Conservation (phyloP, 2,888 invertebrate genomes). For the Rhopalosiphum nymphaeae region DNA sequence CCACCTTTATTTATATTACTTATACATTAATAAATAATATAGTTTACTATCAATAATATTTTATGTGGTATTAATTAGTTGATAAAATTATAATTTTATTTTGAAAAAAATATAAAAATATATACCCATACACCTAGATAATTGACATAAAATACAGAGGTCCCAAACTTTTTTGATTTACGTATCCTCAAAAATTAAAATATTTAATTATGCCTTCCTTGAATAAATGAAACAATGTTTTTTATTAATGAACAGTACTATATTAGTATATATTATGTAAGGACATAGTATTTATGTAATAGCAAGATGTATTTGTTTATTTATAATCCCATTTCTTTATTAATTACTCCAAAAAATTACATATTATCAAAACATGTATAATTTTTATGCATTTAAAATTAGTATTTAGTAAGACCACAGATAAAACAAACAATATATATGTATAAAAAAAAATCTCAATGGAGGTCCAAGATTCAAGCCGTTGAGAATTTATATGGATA, state of each 20-base stretch:
- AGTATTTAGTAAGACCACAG: background rate
- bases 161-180: too few species aligned
- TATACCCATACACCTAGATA: background rate
- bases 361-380: background rate
- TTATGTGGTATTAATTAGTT: background rate
- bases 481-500: slow-evolving; percentile 54
- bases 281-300: background rate
- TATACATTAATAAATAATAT: background rate
- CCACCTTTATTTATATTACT: too few species aligned
- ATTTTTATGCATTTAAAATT: slow-evolving; percentile 24
- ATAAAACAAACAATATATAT: background rate
- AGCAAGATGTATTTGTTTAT: background rate
- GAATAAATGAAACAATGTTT: too few species aligned
- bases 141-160: background rate
- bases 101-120: background rate
- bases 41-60: background rate
- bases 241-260: too few species aligned
- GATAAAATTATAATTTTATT: background rate
- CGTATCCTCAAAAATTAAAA: too few species aligned
- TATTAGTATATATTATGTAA: too few species aligned
- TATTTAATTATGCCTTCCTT: too few species aligned
- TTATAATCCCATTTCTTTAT: background rate
- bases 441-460: slow-evolving; percentile 32
- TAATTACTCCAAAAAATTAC: background rate
- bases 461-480: slow-evolving; percentile 10